Conservation (phyloP, 1,140 invertebrate species). For the Geopemphigus sp. region DNA sequence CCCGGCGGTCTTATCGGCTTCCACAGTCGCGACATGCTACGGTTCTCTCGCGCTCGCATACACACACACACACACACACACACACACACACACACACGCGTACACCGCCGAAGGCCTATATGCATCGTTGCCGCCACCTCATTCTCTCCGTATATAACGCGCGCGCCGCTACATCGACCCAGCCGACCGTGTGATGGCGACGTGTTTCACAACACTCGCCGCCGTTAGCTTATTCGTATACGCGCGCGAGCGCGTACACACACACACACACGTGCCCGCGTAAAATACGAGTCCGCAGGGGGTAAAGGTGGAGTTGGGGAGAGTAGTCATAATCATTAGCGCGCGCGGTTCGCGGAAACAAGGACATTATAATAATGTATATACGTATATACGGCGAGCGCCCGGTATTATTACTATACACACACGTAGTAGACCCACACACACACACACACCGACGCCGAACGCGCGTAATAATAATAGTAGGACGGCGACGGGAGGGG, state of each 20-base stretch:
- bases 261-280: neutral
- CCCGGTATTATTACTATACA: no score
- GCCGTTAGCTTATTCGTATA: constrained; percentile 27
- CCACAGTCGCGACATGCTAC: constrained; percentile 42
- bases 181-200: constrained; percentile 48
- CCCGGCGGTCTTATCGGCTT: constrained; percentile 46
- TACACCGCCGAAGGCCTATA: constrained; percentile 18
- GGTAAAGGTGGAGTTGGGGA: neutral
- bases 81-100: neutral
- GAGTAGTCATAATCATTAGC: constrained; percentile 26
- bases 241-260: no score
- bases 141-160: constrained; percentile 8
- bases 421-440: no score
- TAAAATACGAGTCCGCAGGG: neutral
- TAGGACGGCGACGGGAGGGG: no score
- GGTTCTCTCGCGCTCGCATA: constrained; percentile 5
- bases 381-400: neutral
- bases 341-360: constrained; percentile 33
- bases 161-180: constrained; percentile 35
- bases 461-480: neutral
- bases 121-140: constrained; percentile 6
- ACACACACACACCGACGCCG: no score
- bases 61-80: no score
- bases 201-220: constrained; percentile 37
- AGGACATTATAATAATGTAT: constrained; percentile 40